These are phyloP conservation scores for Pituophis catenifer DNA, from an alignment of 2,113 vertebrate genomes.

Conservation along the genomic window DNA sequence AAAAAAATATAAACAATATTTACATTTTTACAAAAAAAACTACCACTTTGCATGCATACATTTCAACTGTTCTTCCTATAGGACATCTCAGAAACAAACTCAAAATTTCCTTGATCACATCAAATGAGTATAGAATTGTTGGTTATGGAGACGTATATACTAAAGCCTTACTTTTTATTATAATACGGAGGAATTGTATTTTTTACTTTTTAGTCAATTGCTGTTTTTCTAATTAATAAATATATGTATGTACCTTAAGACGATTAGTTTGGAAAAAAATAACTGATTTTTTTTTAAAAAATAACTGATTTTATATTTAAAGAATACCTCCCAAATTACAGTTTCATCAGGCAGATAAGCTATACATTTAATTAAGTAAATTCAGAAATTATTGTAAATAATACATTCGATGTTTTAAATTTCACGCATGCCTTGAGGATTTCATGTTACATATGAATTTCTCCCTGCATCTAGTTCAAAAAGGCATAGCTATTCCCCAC, in stretches of 20 bases:
- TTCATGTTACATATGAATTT: background rate
- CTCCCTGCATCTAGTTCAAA: background rate
- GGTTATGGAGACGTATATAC: background rate
- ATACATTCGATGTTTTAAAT: background rate
- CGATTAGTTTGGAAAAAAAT: background rate
- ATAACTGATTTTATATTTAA: background rate
- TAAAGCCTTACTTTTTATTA: background rate
- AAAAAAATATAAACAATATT: background rate
- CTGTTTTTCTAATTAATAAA: background rate
- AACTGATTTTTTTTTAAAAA: background rate
- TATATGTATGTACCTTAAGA: background rate
- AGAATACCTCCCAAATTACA: background rate
- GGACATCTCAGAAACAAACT: background rate
- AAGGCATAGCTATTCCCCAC: background rate
- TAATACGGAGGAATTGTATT: background rate
- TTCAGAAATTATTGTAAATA: background rate
- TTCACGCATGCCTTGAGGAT: background rate
- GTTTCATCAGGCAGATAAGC: background rate
- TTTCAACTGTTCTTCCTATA: background rate
- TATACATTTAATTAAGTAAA: background rate
- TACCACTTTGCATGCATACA: background rate
- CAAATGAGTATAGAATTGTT: background rate
- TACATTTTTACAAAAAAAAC: background rate
- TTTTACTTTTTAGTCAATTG: background rate
- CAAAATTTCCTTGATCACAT: background rate